Conservation (phyloP, 2,888 invertebrate species). For the Spodoptera picta region DNA sequence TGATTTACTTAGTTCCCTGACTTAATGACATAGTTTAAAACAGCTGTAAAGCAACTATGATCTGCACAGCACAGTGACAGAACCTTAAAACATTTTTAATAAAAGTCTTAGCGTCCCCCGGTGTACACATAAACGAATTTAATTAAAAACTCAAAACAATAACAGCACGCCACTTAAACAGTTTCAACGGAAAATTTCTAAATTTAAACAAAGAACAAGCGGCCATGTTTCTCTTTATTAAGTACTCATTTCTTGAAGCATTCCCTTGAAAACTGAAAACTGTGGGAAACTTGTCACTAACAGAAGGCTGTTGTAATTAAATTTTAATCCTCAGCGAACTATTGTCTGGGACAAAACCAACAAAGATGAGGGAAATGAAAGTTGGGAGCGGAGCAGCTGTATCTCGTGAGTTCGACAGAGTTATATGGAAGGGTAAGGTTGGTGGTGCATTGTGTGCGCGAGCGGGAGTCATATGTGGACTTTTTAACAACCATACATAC, state of each 20-base stretch:
- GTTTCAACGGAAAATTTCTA: conserved; percentile 20
- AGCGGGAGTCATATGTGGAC: no score
- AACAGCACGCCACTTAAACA: conserved; percentile 26
- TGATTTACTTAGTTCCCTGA: no score
- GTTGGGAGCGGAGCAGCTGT: conserved; percentile 34
- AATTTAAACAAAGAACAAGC: conserved; percentile 27
- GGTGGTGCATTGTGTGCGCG: neutral
- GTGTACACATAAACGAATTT: conserved; percentile 14
- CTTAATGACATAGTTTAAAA: no score
- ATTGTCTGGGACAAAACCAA: conserved; percentile 57
- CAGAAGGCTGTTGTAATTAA: conserved; percentile 62
- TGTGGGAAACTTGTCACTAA: conserved; percentile 54
- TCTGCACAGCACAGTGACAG: neutral
- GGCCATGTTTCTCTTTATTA: conserved; percentile 40
- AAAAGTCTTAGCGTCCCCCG: conserved; percentile 2
- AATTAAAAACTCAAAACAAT: conserved; percentile 31
- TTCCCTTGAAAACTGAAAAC: conserved; percentile 46
- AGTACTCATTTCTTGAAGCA: conserved; percentile 42
- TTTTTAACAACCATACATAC: no score
- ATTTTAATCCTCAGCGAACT: conserved; percentile 66
- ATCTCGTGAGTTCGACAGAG: conserved; percentile 31
- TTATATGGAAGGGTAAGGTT: conserved; percentile 11
- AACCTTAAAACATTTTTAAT: neutral
- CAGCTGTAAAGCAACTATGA: no score
- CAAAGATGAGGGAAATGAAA: conserved; percentile 50